Conservation (phyloP, 2,888 invertebrate genomes). For the Baronia brevicornis region DNA sequence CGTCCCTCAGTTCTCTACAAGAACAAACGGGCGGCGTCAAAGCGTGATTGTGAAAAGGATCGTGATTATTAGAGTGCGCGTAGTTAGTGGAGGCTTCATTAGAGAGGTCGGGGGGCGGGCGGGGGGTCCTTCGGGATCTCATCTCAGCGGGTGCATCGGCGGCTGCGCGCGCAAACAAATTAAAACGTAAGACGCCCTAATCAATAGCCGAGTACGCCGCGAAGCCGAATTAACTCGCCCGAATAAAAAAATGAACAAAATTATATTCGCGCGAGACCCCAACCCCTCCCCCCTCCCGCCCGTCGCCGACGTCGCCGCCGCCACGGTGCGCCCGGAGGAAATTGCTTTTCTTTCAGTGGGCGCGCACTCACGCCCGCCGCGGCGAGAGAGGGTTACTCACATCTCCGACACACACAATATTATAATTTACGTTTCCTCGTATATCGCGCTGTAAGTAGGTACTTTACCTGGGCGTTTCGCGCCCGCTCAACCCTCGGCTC, state of each 20-base stretch:
- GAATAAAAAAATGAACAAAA: conserved; percentile 76
- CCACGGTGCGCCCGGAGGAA: conserved; percentile 68
- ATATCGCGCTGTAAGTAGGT: conserved; percentile 73
- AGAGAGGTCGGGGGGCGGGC: conserved; percentile 33
- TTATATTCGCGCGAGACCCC: conserved; percentile 74
- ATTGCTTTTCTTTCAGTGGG: conserved; percentile 76
- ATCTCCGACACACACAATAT: conserved; percentile 71
- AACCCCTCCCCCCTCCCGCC: conserved; percentile 38
- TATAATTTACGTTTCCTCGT: conserved; percentile 75
- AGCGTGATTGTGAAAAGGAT: conserved; percentile 58
- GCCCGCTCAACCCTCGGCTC: conserved; percentile 68
- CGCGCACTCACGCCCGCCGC: conserved; percentile 59
- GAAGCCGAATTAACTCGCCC: conserved; percentile 74
- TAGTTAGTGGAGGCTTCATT: conserved; percentile 68
- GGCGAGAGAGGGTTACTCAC: conserved; percentile 59
- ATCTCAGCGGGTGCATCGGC: conserved; percentile 68
- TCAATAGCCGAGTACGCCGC: conserved; percentile 73
- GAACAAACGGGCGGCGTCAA: conserved; percentile 44
- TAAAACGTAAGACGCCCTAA: conserved; percentile 76
- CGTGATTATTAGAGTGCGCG: conserved; percentile 56
- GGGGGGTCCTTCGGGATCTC: conserved; percentile 37
- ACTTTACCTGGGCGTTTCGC: conserved; percentile 72
- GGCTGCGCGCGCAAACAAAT: conserved; percentile 75
- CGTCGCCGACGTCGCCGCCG: conserved; percentile 30
- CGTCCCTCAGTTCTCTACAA: conserved; percentile 26